Percentiles rank a stretch among this genome's conserved stretches.
Evolutionary conservation across 2,113 vertebrate species (phyloP).

Genomic region (Heloderma charlesbogerti): DNA sequence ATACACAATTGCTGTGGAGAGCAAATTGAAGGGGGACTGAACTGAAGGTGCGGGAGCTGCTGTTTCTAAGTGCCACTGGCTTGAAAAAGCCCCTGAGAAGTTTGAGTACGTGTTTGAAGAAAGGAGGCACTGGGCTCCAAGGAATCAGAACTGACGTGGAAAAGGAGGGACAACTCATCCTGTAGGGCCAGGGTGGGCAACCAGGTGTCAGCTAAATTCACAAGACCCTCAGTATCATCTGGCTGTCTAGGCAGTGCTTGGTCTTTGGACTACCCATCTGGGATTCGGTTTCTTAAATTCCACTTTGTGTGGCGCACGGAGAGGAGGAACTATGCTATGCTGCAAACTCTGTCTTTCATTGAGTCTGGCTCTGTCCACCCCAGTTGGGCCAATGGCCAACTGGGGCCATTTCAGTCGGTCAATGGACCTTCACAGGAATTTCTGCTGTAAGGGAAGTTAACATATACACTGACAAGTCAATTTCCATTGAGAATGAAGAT

Average conservation of each 20-base stretch:
- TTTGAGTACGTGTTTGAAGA: neutral
- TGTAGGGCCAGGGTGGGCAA: neutral
- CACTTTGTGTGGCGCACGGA: no score
- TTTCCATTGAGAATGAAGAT: neutral
- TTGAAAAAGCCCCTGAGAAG: neutral
- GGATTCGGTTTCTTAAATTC: neutral
- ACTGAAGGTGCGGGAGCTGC: neutral
- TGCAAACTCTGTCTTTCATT: no score
- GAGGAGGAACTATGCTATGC: no score
- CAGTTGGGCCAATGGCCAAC: no score
- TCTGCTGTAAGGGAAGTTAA: no score
- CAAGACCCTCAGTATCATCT: neutral
- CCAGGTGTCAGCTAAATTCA: neutral
- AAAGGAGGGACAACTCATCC: neutral
- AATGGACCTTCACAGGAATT: no score
- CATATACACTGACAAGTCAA: neutral
- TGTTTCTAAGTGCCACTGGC: neutral
- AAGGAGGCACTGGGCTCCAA: neutral
- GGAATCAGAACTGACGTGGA: neutral
- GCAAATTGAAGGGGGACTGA: neutral
- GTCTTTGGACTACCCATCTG: neutral
- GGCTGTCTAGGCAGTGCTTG: neutral
- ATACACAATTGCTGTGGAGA: neutral
- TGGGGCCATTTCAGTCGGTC: no score
- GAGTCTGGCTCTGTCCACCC: no score